phyloP scores from a whole-genome alignment of 2,888 invertebrate genomes.

The Agriopis leucophaearia region DNA sequence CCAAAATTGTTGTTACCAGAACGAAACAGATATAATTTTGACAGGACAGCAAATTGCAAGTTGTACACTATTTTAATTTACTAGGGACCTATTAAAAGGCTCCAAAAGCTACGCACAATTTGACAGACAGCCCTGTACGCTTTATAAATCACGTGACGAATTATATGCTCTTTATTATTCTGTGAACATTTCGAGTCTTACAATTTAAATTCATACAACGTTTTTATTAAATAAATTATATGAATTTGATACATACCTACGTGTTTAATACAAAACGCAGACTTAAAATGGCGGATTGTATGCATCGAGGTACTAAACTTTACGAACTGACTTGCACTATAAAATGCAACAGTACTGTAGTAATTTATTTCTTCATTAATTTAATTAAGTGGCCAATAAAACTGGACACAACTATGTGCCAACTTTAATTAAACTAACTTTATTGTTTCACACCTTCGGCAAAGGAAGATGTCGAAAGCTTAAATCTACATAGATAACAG shows the following conservation, averaged over 20 bases:
- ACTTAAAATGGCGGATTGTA: not conserved
- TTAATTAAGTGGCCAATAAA: constrained; percentile 20
- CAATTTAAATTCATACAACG: too few relatives aligned
- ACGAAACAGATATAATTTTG: too few relatives aligned
- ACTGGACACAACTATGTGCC: constrained; percentile 10
- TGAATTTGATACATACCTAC: not conserved
- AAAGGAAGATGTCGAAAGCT: constrained; percentile 4
- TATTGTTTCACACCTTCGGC: constrained; percentile 21
- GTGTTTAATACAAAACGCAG: not conserved
- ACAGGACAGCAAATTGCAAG: too few relatives aligned
- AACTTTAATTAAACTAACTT: constrained; percentile 29
- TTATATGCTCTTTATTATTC: too few relatives aligned
- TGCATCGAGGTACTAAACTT: not conserved
- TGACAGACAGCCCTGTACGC: too few relatives aligned
- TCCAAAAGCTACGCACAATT: too few relatives aligned
- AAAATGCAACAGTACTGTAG: not conserved
- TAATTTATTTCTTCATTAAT: constrained; percentile 27
- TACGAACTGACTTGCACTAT: not conserved
- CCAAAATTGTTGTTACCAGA: too few relatives aligned
- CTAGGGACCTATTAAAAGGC: too few relatives aligned
- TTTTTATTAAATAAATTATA: too few relatives aligned
- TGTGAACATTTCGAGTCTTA: too few relatives aligned
- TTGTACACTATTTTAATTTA: too few relatives aligned
- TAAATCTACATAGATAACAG: constrained; percentile 13
- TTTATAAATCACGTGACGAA: too few relatives aligned